Percentiles rank a stretch among this genome's conserved stretches.
Conservation (phyloP, 2,113 vertebrate genomes). For the Oceanodroma tethys region DNA sequence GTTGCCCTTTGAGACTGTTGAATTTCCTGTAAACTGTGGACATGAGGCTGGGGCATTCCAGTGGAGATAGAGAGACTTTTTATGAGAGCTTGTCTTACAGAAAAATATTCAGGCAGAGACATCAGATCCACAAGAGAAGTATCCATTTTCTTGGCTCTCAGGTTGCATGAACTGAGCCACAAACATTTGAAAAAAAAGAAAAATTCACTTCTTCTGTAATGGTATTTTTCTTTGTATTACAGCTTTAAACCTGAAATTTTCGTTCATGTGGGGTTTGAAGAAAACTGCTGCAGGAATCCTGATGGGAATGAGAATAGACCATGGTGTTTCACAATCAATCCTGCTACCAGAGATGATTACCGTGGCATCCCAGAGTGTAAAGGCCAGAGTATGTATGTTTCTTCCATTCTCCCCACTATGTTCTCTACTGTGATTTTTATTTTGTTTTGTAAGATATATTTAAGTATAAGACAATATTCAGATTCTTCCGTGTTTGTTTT, state of each 20-base stretch:
- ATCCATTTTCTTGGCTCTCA: neutral
- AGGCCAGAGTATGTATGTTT: neutral
- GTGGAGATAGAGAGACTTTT: neutral
- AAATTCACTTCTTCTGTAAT: neutral
- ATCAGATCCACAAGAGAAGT: neutral
- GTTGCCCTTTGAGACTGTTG: neutral
- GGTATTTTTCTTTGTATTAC: neutral
- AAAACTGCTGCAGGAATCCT: constrained; percentile 82
- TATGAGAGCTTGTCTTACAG: neutral
- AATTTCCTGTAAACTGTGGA: neutral
- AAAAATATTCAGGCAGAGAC: neutral
- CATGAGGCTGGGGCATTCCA: neutral
- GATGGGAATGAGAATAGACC: constrained; percentile 73
- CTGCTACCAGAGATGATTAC: constrained; percentile 72
- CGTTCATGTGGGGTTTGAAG: constrained; percentile 57
- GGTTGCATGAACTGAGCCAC: neutral
- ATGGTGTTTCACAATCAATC: constrained; percentile 82
- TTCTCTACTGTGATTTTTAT: neutral
- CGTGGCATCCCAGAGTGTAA: constrained; percentile 77
- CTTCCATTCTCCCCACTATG: neutral
- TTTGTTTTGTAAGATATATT: neutral
- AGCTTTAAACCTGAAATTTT: neutral
- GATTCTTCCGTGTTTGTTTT: neutral
- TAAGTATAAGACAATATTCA: neutral
- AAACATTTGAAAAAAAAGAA: neutral